phyloP scores from a whole-genome alignment of 2,113 vertebrate species.

The Lepus timidus region DNA sequence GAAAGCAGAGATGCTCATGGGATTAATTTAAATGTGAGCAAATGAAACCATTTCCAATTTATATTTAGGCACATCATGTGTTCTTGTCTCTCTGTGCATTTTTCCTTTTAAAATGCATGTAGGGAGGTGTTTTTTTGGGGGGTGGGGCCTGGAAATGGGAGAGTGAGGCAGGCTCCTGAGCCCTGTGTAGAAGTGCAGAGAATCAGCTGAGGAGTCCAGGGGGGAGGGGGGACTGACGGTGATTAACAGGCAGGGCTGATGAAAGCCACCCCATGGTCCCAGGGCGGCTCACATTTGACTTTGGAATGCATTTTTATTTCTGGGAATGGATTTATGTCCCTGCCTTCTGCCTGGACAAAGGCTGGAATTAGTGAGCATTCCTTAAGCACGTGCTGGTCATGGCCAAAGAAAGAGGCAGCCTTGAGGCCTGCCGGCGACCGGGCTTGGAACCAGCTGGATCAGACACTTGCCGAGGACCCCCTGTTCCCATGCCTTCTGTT shows the following conservation, averaged over 20 bases:
- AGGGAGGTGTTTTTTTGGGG: too few species aligned
- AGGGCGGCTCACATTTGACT: background rate
- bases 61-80: background rate
- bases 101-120: too few species aligned
- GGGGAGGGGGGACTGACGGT: background rate
- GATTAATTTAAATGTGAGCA: background rate
- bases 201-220: background rate
- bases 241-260: background rate
- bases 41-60: background rate
- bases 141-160: background rate
- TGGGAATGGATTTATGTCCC: slow-evolving; percentile 35
- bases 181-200: background rate
- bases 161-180: background rate
- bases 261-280: background rate
- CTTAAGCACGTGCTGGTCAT: background rate
- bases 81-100: background rate
- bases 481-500: background rate
- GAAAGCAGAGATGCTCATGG: background rate
- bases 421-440: background rate
- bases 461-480: background rate
- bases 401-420: slow-evolving; percentile 29
- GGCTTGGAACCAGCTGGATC: background rate
- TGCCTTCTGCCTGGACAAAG: background rate
- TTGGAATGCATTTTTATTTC: slow-evolving; percentile 59
- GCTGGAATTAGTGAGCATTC: slow-evolving; percentile 34